Evolutionary conservation across 2,797 vertebrate genomes (phyloP).

Genomic region (Petrocephalus schoutedeni): DNA sequence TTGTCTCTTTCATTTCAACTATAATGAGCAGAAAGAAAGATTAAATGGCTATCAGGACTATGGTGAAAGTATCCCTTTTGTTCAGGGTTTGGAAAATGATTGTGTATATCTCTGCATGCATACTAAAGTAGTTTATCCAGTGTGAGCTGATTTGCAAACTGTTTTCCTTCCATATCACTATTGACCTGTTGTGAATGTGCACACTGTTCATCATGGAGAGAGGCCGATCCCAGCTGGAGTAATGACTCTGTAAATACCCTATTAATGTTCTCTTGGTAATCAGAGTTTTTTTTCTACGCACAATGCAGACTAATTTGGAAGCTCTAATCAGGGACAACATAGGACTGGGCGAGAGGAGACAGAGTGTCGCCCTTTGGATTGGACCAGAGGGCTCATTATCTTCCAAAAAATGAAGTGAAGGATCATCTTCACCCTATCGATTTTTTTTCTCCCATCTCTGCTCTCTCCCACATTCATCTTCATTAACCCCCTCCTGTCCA

Average conservation of each 20-base stretch:
- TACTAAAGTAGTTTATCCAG: conserved; percentile 24
- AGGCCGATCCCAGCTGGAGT: conserved; percentile 15
- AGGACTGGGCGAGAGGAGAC: not conserved
- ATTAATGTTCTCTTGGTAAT: conserved; percentile 25
- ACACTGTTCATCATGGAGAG: conserved; percentile 17
- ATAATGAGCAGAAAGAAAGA: not conserved
- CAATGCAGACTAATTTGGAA: conserved; percentile 25
- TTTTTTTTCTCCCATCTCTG: conserved; percentile 11
- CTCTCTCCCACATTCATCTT: conserved; percentile 24
- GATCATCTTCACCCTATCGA: conserved; percentile 23
- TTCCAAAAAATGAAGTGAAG: not conserved
- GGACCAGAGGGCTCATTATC: conserved; percentile 19
- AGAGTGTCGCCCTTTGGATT: not conserved
- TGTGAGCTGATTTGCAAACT: conserved; percentile 24
- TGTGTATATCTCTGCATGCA: conserved; percentile 10
- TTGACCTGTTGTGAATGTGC: conserved; percentile 25
- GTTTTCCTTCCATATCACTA: conserved; percentile 4
- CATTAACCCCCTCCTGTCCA: conserved; percentile 11
- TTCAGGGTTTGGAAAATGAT: conserved; percentile 19
- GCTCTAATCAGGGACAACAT: conserved; percentile 10
- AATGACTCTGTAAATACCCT: conserved; percentile 24
- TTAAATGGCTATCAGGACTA: not conserved
- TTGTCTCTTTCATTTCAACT: not conserved
- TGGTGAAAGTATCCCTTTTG: conserved; percentile 2
- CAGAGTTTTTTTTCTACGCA: conserved; percentile 7